Evolutionary conservation across 2,888 invertebrate genomes (phyloP).

Genomic region (Eilema caniola): DNA sequence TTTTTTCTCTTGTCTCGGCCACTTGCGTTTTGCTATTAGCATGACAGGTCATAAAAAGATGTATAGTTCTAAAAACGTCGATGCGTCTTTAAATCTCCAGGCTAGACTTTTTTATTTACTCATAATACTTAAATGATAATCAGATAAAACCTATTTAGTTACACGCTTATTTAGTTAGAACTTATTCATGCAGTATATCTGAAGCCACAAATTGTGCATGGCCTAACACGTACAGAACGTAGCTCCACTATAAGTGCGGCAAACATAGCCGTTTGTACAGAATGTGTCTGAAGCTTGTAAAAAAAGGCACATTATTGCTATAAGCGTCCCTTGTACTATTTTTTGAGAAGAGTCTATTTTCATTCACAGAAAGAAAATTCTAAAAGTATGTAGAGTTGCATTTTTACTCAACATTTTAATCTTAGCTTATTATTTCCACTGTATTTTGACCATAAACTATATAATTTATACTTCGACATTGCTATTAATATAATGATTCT

Average conservation of each 20-base stretch:
- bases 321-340: background rate
- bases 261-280: background rate
- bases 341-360: background rate
- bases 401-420: no score
- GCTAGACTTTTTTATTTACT: background rate
- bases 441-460: no score
- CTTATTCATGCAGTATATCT: background rate
- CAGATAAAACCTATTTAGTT: no score
- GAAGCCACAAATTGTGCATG: background rate
- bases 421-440: no score
- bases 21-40: no score
- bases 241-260: background rate
- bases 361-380: background rate
- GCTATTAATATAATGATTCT: no score
- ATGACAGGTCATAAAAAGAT: no score
- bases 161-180: background rate
- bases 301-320: background rate
- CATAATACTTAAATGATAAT: background rate
- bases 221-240: background rate
- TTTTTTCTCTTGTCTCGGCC: no score
- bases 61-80: no score
- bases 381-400: background rate
- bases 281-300: background rate
- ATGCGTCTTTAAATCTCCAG: no score
- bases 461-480: no score